Evolutionary conservation across 1,140 invertebrate genomes (phyloP), one percentile per base, ranked within the genome.

Genomic region (Drosophila virilis): DNA sequence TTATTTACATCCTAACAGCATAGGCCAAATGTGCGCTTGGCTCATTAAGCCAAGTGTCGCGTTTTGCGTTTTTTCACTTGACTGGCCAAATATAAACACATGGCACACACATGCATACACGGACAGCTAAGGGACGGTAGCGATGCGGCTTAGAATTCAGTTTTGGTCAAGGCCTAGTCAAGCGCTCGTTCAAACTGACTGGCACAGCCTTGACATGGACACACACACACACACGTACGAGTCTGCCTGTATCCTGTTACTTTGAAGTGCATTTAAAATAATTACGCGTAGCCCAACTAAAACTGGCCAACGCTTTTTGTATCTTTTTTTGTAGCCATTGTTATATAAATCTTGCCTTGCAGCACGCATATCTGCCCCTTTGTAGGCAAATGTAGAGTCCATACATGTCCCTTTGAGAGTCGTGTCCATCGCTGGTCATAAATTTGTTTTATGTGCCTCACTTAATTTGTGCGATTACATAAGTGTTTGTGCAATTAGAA

Each of bases 401-500:
- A 5, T 5, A 28, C 0, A 5, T 28, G 22, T 28, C 22, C 22
- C 22, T 28, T 28, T 28, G n/a, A 8, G 50, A 35, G 12, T 33
- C 32, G n/a, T 8, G 28, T 2, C 7, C 51, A 17, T 17, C 12
- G 32, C 8, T 43, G 67, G 54, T 37, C 57, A 71, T 83, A 77
- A 77, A 86, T 65, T 64, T 74, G 73, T 48, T 77, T 77, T 88
- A 80, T 60, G 76, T 33, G 48, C 77, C 48, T 35, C 46, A 65
- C 66, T 77, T 88, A 82, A 89, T 80, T 89, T 74, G 84, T 54
- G 67, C 52, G 64, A 85, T 85, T 88, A 86, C 55, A 89, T 83
- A 88, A 77, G 61, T 74, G 83, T 70, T 69, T 68, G 58, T 52
- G 73, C 83, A 88, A 86, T 86, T 86, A 89, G 61, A 80, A 64